phyloP scores from a whole-genome alignment of 2,797 vertebrate species.

The Lagocephalus sceleratus region DNA sequence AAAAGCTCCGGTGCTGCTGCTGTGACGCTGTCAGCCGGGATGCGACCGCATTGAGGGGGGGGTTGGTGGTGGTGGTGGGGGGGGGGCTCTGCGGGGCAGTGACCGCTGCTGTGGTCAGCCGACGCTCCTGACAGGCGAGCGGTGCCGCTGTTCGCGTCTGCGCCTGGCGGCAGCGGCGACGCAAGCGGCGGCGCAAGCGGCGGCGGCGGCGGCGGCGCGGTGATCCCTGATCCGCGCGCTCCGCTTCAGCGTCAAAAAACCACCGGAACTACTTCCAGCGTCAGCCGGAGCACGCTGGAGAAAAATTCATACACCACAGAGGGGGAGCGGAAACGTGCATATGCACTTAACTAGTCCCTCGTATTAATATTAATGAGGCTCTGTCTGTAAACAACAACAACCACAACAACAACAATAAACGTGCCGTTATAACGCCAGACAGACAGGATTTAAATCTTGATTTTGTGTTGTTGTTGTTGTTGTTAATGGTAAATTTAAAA shows the following conservation, averaged over 20 bases:
- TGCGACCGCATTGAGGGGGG: background rate
- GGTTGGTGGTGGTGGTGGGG: no score
- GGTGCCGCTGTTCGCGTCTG: conserved; percentile 47
- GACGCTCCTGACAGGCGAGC: conserved; percentile 47
- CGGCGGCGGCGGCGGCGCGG: conserved; percentile 8
- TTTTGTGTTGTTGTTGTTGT: no score
- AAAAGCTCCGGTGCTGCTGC: conserved; percentile 57
- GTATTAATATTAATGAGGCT: conserved; percentile 33
- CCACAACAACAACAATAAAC: background rate
- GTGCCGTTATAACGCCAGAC: no score
- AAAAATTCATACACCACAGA: conserved; percentile 71
- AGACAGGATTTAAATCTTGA: no score
- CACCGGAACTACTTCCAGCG: conserved; percentile 80
- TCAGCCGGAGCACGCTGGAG: conserved; percentile 73
- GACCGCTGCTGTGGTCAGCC: conserved; percentile 58
- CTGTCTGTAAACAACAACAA: background rate
- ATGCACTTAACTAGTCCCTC: conserved; percentile 66
- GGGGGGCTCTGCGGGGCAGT: conserved; percentile 34
- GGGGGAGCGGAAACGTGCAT: conserved; percentile 44
- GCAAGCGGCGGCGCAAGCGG: no score
- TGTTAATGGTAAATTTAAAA: no score
- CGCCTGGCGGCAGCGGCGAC: conserved; percentile 43
- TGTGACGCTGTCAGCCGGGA: conserved; percentile 26
- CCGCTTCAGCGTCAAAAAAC: conserved; percentile 51
- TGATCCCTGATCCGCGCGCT: conserved; percentile 60